Base-by-base conservation (phyloP, 2,888 invertebrate species). In the Caradrina kadenii region DNA sequence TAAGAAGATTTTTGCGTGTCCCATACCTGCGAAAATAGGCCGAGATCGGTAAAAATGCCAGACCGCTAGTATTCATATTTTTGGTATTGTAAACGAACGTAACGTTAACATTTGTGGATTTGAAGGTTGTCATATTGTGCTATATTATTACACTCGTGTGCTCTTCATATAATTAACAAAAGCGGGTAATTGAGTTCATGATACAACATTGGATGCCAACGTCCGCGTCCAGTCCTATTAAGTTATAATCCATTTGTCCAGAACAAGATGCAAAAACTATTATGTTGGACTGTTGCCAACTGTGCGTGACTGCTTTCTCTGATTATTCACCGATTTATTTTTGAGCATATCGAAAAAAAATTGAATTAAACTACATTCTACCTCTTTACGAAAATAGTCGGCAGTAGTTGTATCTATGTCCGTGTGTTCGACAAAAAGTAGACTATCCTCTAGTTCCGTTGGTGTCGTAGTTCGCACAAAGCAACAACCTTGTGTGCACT, bases 241-340 rank as follows among this genome's bases (percentile, higher is more conserved):
- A 81, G 81, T 76, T 62, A 74, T 73, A 74, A 79, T 73, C 72
- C 66, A 55, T 69, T 77, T 82, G 68, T 80, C 74, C 66, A 76
- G 78, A 80, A 69, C 67, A 68, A 75, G 69, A 80, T 76, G 78
- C 79, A 84, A 85, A 84, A 85, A 68, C 69, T 81, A 81, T 86
- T 79, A 73, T 79, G 64, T 83, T 91, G 91, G 90, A 87, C 49
- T 63, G 22, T 60, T 84, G 91, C 91, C 91, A 92, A 84, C 73
- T 68, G 53, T 73, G 69, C 69, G 79, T 78, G 79, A 84, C 79
- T 82, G 73, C 83, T 87, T 87, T 88, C 80, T 70, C 83, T 80
- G 84, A 86, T 89, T 90, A 88, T 88, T 90, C 89, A 87, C 83
- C 63, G 58, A 81, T 82, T 89, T 90, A 90, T 90, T 82, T 77